Percentiles rank a stretch among this genome's conserved stretches.
Conservation (phyloP, 2,113 vertebrate species). For the Hoplias malabaricus region DNA sequence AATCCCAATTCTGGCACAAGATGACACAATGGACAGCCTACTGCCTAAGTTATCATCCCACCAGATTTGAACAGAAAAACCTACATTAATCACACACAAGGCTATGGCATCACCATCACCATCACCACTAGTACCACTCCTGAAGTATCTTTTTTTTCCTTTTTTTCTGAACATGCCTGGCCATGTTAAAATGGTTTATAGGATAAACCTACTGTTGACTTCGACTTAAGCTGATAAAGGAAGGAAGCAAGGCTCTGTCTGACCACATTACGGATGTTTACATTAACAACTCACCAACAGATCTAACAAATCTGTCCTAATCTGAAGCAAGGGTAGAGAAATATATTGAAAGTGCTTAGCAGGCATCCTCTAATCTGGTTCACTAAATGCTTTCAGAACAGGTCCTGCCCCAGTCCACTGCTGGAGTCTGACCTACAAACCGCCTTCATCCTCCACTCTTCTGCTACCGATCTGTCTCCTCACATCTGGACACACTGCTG, state of each 20-base stretch:
- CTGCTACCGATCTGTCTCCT: not conserved
- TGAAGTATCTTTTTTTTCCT: not conserved
- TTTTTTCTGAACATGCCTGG: not conserved
- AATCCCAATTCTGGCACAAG: constrained; percentile 14
- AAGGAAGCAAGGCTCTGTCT: not conserved
- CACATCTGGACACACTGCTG: not conserved
- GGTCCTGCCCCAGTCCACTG: not conserved
- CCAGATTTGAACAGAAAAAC: not conserved
- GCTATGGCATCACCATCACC: constrained; percentile 12
- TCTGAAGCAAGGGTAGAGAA: not conserved
- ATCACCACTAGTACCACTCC: not conserved
- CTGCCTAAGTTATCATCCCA: constrained; percentile 6
- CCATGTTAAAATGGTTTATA: not conserved
- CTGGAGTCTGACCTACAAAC: not conserved
- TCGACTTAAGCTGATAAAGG: not conserved
- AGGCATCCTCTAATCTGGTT: not conserved
- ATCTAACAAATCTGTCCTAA: not conserved
- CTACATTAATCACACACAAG: not conserved
- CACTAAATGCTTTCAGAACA: not conserved
- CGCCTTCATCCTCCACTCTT: not conserved
- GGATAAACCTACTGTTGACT: not conserved
- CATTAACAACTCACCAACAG: not conserved
- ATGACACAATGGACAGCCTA: not conserved
- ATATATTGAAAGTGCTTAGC: not conserved
- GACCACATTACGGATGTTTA: not conserved